Conservation (phyloP, 1,140 invertebrate species). For the Leptestheria dahalacensis region DNA sequence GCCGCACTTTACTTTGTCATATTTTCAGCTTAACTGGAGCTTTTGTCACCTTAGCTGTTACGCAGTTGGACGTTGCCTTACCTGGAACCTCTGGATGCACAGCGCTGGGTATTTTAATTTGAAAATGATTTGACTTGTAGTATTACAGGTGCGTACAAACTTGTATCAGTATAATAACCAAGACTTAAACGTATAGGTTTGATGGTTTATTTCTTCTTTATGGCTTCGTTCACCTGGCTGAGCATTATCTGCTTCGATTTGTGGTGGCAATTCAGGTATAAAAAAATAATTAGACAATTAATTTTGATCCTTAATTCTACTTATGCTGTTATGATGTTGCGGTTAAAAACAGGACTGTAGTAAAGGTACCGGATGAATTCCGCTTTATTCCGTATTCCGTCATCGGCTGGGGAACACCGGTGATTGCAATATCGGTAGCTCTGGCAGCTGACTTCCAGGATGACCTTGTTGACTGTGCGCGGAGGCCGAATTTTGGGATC, state of each 20-base stretch:
- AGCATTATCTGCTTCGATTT: constrained; percentile 10
- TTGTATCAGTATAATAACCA: neutral
- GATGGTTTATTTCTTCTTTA: constrained; percentile 1
- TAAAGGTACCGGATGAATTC: constrained; percentile 1
- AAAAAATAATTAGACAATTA: too few relatives aligned
- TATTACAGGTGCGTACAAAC: neutral
- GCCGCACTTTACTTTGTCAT: constrained; percentile 1
- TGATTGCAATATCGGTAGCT: neutral
- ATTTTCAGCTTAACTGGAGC: constrained; percentile 1
- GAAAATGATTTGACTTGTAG: too few relatives aligned
- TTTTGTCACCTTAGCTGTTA: neutral
- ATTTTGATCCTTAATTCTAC: too few relatives aligned
- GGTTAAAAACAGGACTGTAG: neutral
- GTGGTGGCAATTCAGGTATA: constrained; percentile 13
- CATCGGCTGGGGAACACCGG: neutral
- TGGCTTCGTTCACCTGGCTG: neutral
- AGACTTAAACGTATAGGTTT: neutral
- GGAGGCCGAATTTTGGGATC: neutral
- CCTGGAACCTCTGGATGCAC: neutral
- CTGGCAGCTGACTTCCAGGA: constrained; percentile 2
- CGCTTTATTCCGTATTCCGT: constrained; percentile 7
- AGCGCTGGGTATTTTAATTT: neutral
- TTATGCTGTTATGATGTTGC: too few relatives aligned
- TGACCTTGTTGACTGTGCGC: neutral
- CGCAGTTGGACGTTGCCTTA: neutral